These are phyloP conservation scores for Erpobdella octoculata DNA, from an alignment of 2,888 invertebrate genomes.

Conservation along the genomic window DNA sequence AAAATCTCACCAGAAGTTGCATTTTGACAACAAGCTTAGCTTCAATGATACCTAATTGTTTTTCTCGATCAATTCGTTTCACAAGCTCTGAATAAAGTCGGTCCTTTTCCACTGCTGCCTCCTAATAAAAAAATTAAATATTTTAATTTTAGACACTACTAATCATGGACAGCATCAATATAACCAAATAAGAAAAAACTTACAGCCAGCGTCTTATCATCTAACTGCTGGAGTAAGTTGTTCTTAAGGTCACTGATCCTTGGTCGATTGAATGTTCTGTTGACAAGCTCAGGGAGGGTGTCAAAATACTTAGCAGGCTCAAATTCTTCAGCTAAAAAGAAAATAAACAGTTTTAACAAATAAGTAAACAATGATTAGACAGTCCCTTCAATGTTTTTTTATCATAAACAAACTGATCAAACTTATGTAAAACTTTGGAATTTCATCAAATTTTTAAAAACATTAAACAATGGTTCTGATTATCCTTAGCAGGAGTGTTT, in stretches of 20 bases:
- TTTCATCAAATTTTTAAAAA: neutral
- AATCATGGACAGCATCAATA: neutral
- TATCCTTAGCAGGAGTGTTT: no score
- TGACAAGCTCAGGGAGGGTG: slow-evolving; percentile 67
- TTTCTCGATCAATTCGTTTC: slow-evolving; percentile 48
- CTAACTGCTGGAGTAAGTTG: neutral
- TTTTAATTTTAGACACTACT: neutral
- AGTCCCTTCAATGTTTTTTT: neutral
- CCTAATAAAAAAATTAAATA: slow-evolving; percentile 35
- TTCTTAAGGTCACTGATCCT: slow-evolving; percentile 42
- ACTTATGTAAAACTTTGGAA: no score
- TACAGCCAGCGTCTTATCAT: slow-evolving; percentile 29
- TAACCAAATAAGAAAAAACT: neutral
- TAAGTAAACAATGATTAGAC: no score
- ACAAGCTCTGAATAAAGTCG: slow-evolving; percentile 45
- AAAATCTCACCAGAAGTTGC: slow-evolving; percentile 42
- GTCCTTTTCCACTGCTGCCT: slow-evolving; percentile 40
- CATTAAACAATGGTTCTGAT: neutral
- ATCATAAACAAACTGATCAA: no score
- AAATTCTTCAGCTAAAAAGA: slow-evolving; percentile 55
- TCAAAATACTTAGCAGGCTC: slow-evolving; percentile 65
- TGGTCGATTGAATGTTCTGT: slow-evolving; percentile 65
- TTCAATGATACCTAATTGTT: slow-evolving; percentile 44
- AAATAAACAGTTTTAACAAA: no score
- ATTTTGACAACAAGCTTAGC: slow-evolving; percentile 48